A percentile compares a stretch with the other conserved stretches of the same genome.
Evolutionary conservation across 2,113 vertebrate species (phyloP).

Genomic region (Pampusana beccarii): DNA sequence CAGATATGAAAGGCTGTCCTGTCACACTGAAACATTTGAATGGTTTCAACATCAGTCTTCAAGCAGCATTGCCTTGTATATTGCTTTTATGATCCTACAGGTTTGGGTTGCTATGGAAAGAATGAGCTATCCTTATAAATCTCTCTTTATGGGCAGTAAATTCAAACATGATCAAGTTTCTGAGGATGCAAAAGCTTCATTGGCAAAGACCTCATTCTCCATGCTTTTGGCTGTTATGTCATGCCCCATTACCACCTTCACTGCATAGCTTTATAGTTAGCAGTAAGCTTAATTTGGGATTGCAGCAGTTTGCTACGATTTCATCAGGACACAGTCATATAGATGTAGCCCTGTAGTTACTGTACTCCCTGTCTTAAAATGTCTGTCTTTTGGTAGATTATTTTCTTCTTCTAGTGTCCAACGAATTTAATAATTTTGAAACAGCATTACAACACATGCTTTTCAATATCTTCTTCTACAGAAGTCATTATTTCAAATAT

Average conservation of each 20-base stretch:
- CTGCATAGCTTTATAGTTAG: background rate
- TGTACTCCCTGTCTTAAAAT: background rate
- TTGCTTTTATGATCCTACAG: background rate
- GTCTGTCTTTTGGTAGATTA: background rate
- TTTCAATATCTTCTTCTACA: conserved; percentile 14
- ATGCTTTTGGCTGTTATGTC: conserved; percentile 26
- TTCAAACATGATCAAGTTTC: conserved; percentile 39
- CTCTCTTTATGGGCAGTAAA: conserved; percentile 43
- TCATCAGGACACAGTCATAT: background rate
- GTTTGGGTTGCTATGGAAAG: conserved; percentile 31
- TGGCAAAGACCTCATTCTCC: conserved; percentile 28
- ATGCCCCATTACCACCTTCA: conserved; percentile 15
- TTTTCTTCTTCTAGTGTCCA: background rate
- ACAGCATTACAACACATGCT: background rate
- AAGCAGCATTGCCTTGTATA: background rate
- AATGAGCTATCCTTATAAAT: conserved; percentile 27
- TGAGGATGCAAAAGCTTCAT: conserved; percentile 16
- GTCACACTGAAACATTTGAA: background rate
- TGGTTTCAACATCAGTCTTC: background rate
- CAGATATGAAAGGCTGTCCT: background rate
- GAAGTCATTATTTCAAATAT: background rate
- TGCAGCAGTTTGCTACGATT: background rate
- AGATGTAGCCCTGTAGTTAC: background rate
- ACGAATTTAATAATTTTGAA: background rate
- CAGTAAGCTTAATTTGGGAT: background rate